Evolutionary conservation across 2,888 invertebrate genomes (phyloP).

Genomic region (Nineta flava): DNA sequence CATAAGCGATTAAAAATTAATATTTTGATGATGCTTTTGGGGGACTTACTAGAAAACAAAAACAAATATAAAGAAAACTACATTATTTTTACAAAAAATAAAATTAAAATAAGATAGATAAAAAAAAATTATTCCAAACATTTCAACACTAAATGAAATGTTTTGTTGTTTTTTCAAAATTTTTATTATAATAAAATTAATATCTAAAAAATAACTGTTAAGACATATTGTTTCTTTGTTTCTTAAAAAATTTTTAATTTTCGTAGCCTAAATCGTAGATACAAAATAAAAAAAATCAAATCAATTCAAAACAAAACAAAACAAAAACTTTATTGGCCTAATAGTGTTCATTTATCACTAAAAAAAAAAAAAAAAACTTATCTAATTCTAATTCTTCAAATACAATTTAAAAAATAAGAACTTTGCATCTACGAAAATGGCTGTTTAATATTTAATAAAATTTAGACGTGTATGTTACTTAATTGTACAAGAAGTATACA

Average conservation of each 20-base stretch:
- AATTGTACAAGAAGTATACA: conserved; percentile 18
- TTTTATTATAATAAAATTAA: conserved; percentile 2
- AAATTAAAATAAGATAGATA: neutral
- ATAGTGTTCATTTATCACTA: neutral
- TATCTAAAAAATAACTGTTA: conserved; percentile 4
- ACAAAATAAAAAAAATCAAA: neutral
- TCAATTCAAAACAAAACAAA: neutral
- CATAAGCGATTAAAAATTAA: neutral
- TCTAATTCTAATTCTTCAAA: too few species aligned
- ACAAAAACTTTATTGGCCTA: neutral
- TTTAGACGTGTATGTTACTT: conserved; percentile 6
- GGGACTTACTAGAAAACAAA: neutral
- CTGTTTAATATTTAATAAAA: conserved; percentile 24
- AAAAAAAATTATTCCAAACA: neutral
- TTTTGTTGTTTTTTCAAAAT: neutral
- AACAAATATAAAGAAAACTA: neutral
- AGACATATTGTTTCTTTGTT: conserved; percentile 5
- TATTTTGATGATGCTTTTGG: neutral
- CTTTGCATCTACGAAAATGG: conserved; percentile 16
- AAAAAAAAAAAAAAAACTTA: too few species aligned
- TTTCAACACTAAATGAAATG: neutral
- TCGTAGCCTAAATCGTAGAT: conserved; percentile 5
- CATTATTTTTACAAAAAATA: conserved; percentile 1
- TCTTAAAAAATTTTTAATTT: conserved; percentile 5
- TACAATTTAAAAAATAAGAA: too few species aligned